A percentile compares a stretch with the other conserved stretches of the same genome.
These are phyloP conservation scores for Xylocampa areola DNA, from an alignment of 2,888 invertebrate genomes.

Conservation along the genomic window DNA sequence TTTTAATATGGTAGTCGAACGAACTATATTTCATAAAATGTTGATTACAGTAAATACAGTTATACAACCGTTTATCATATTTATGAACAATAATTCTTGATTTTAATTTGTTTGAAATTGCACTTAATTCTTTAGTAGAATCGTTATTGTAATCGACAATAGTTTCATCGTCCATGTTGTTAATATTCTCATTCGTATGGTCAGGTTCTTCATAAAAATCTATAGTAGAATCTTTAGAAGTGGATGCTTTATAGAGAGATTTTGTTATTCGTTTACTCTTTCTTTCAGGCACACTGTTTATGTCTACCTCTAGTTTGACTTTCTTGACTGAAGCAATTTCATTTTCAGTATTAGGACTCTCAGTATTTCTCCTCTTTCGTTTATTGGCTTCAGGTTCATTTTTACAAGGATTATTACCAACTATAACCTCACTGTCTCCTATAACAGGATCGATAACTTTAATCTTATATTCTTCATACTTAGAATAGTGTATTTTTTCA, in stretches of 20 bases:
- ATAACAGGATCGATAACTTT: constrained; percentile 25
- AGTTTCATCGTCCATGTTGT: no score
- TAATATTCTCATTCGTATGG: no score
- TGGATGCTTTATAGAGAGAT: background rate
- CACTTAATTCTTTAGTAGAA: no score
- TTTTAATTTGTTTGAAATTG: constrained; percentile 22
- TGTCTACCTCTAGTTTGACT: background rate
- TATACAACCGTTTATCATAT: constrained; percentile 26
- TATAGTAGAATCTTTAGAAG: constrained; percentile 6
- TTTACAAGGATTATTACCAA: constrained; percentile 17
- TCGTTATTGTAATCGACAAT: no score
- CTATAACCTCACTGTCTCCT: background rate
- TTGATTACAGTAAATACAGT: constrained; percentile 26
- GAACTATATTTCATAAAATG: constrained; percentile 33
- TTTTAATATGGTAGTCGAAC: constrained; percentile 13
- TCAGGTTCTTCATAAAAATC: background rate
- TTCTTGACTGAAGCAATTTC: background rate
- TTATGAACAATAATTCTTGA: constrained; percentile 7
- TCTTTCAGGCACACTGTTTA: background rate
- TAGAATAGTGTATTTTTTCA: constrained; percentile 2
- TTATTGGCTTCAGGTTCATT: background rate
- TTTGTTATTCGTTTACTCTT: background rate
- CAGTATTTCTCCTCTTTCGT: background rate
- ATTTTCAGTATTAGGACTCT: constrained; percentile 14
- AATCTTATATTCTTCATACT: constrained; percentile 13